These are phyloP conservation scores for Stegastes partitus DNA, from an alignment of 2,113 vertebrate genomes.

Conservation along the genomic window DNA sequence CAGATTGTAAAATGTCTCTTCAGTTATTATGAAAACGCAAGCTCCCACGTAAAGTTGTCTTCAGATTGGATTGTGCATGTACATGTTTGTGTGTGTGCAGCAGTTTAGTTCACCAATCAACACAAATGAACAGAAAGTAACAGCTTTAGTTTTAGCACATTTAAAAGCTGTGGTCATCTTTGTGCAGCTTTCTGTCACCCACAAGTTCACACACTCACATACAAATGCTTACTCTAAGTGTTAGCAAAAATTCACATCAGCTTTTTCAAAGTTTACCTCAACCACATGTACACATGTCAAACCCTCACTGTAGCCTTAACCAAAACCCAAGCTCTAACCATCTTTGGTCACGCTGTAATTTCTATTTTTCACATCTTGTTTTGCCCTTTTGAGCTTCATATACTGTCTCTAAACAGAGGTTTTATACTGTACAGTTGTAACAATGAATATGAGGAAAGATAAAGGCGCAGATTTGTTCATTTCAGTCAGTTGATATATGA, in stretches of 20 bases:
- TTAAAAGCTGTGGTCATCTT: background rate
- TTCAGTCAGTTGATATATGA: too few relatives aligned
- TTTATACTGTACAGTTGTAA: too few relatives aligned
- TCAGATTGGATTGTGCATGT: background rate
- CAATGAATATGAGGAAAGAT: too few relatives aligned
- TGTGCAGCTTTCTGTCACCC: background rate
- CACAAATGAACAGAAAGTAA: background rate
- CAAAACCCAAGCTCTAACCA: constrained; percentile 1
- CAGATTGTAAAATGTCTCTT: too few relatives aligned
- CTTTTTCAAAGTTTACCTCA: background rate
- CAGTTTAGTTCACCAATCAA: background rate
- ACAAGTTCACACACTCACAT: background rate
- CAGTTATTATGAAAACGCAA: too few relatives aligned
- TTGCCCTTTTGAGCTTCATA: background rate
- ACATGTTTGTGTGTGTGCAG: background rate
- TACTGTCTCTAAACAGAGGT: too few relatives aligned
- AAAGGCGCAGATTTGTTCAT: too few relatives aligned
- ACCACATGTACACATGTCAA: background rate
- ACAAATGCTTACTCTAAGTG: background rate
- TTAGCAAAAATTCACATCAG: too few relatives aligned
- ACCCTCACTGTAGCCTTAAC: background rate
- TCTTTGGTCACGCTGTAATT: background rate
- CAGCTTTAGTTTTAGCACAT: background rate
- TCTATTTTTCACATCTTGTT: background rate
- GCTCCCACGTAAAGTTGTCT: too few relatives aligned